Conservation (phyloP, 2,113 vertebrate species). For the Deroptyus accipitrinus region DNA sequence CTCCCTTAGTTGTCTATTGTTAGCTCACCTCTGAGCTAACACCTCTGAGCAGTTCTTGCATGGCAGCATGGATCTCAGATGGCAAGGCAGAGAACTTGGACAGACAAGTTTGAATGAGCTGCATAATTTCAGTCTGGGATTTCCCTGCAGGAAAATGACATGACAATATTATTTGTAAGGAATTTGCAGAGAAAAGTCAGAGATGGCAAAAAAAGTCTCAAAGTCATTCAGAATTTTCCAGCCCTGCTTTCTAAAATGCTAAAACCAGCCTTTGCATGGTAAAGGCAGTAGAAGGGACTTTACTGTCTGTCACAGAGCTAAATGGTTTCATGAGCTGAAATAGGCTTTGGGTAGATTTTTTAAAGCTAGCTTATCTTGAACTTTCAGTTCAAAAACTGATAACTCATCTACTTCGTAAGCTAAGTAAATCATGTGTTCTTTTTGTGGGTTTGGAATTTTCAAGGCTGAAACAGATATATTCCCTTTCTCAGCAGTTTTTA, state of each 20-base stretch:
- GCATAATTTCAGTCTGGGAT: background rate
- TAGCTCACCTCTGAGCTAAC: background rate
- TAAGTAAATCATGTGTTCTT: background rate
- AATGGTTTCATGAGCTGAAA: background rate
- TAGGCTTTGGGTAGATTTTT: background rate
- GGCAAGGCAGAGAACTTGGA: background rate
- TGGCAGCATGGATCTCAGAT: background rate
- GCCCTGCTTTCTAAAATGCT: background rate
- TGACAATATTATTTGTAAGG: background rate
- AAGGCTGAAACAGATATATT: background rate
- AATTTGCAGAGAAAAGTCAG: background rate
- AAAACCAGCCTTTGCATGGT: background rate
- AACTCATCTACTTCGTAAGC: background rate
- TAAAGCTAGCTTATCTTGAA: background rate
- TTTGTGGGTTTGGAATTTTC: background rate
- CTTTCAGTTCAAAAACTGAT: background rate
- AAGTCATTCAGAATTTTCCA: background rate
- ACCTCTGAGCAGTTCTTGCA: background rate
- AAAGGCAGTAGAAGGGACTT: background rate
- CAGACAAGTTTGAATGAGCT: background rate
- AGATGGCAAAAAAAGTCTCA: background rate
- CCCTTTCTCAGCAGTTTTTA: background rate
- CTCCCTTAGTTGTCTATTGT: background rate
- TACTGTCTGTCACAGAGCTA: background rate
- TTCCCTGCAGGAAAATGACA: background rate